These are phyloP conservation scores for Erebia aethiops DNA, from an alignment of 2,888 invertebrate species.

Conservation along the genomic window DNA sequence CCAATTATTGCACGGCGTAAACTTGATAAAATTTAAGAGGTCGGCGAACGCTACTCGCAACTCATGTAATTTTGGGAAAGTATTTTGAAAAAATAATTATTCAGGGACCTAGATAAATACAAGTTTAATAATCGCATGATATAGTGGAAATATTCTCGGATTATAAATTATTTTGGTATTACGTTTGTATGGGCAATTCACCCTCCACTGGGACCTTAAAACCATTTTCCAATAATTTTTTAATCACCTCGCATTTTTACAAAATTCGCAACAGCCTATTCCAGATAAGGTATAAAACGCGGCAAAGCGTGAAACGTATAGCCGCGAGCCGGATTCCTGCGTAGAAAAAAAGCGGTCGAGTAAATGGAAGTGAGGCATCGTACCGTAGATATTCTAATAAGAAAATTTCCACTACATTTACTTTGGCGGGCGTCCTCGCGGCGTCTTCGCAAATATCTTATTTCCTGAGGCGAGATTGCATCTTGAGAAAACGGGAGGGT, in stretches of 20 bases:
- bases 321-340: constrained; percentile 70
- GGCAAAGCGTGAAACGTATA: constrained; percentile 57
- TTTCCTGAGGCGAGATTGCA: constrained; percentile 84
- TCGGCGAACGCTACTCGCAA: too few species aligned
- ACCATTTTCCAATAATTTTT: neutral
- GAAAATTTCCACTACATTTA: constrained; percentile 85
- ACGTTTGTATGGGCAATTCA: too few species aligned
- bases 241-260: constrained; percentile 1
- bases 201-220: too few species aligned
- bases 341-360: constrained; percentile 67
- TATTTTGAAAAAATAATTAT: too few species aligned
- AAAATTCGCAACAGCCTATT: constrained; percentile 39
- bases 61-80: too few species aligned
- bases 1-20: neutral
- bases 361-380: constrained; percentile 75
- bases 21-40: neutral
- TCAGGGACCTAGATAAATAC: too few species aligned
- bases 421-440: constrained; percentile 80
- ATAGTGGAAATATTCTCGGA: too few species aligned
- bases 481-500: constrained; percentile 83
- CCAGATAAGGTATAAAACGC: constrained; percentile 47
- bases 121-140: too few species aligned
- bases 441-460: constrained; percentile 84
- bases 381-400: constrained; percentile 83
- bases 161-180: too few species aligned